Base-by-base conservation (phyloP, 2,113 vertebrate genomes). In the Myiozetetes cayanensis region DNA sequence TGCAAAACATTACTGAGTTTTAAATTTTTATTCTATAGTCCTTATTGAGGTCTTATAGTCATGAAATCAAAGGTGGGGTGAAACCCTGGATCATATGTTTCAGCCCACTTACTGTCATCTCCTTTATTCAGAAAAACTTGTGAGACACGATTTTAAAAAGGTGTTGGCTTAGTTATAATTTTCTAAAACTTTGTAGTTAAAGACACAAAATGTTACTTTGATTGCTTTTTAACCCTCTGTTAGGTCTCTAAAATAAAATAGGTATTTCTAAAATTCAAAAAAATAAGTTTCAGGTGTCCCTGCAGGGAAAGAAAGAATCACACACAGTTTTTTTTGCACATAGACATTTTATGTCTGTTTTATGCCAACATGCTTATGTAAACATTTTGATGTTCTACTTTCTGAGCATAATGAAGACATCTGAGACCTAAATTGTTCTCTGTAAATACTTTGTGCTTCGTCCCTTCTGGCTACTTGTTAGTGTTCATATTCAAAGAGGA, bases 401-500 rank as follows among this genome's bases (percentile, higher is more conserved):
- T 92, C 68, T 78, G 56, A 90, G 84, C 47, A 67, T 71, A 93
- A 93, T 84, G 63, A 94, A 92, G 67, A 88, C 73, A 83, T 88
- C 46, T 77, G 72, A 94, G 79, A 90, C 43, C 1, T n/a, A 88
- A 59, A 90, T 84, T 87, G 84, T 61, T 95, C 47, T 39, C 47
- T 89, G 73, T 81, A 92, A 87, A 89, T 90, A 84, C 59, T 74
- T 89, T 81, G 28, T 49, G 44, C 31, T 89, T 22, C 0, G 2
- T 82, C 56, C 61, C 65, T 94, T 95, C 86, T 92, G 70, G 80
- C 86, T 89, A 23, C 65, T 93, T 89, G 27, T 90, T 84, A 71
- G 24, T 35, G 68, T 33, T 94, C 68, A 14, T 59, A 52, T 92
- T 85, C 65, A 84, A 78, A 94, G 47, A 55, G 8, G 35, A 43